These are phyloP conservation scores for Sphaerophoria rueppellii DNA, from an alignment of 2,888 invertebrate genomes.

Conservation along the genomic window DNA sequence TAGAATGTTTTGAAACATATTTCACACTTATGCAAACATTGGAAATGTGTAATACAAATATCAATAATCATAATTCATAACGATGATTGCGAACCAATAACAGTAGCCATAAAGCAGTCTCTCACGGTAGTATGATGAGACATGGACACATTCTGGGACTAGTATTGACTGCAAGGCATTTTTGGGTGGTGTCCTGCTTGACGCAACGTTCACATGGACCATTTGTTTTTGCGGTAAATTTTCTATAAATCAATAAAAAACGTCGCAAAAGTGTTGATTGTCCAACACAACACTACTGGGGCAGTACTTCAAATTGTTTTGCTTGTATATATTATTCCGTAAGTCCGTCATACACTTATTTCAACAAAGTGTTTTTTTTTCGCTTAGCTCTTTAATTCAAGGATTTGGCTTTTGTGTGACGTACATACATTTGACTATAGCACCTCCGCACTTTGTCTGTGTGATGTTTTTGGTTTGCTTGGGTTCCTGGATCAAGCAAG, in stretches of 20 bases:
- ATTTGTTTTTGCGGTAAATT: too few species aligned
- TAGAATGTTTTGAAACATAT: slow-evolving; percentile 43
- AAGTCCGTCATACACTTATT: slow-evolving; percentile 35
- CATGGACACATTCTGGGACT: neutral
- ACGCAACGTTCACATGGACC: too few species aligned
- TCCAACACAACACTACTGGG: too few species aligned
- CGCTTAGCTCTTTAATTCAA: slow-evolving; percentile 59
- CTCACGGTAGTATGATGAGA: neutral
- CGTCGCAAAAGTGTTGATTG: too few species aligned
- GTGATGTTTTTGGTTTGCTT: neutral
- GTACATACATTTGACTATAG: slow-evolving; percentile 32
- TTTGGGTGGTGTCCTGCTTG: too few species aligned
- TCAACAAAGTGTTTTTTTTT: neutral
- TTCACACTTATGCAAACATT: slow-evolving; percentile 56
- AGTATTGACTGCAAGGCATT: too few species aligned
- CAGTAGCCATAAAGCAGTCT: slow-evolving; percentile 20
- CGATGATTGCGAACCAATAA: slow-evolving; percentile 53
- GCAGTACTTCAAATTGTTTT: neutral
- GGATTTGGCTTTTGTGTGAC: slow-evolving; percentile 47
- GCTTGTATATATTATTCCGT: slow-evolving; percentile 4
- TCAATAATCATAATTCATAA: slow-evolving; percentile 69
- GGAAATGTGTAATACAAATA: slow-evolving; percentile 63
- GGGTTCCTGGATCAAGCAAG: neutral
- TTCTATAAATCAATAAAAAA: too few species aligned
- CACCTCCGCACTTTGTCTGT: neutral